phyloP scores from a whole-genome alignment of 2,113 vertebrate genomes.

The Callaeas wilsoni region DNA sequence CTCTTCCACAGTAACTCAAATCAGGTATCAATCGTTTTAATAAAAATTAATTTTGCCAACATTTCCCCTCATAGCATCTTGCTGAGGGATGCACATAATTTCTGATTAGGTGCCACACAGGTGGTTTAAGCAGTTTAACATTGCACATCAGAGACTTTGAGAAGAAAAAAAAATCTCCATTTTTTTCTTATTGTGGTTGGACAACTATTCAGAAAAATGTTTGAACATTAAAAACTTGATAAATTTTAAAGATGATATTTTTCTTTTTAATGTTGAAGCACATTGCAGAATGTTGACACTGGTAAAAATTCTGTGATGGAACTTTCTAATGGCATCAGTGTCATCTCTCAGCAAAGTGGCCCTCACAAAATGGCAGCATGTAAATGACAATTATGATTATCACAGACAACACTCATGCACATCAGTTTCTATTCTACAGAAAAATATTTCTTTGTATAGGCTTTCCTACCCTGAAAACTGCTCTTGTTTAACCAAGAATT shows the following conservation, averaged over 20 bases:
- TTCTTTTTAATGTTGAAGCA: not conserved
- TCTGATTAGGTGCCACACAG: not conserved
- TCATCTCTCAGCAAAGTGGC: not conserved
- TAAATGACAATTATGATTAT: not conserved
- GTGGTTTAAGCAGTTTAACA: not conserved
- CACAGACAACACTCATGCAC: not conserved
- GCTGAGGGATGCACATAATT: not conserved
- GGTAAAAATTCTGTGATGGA: not conserved
- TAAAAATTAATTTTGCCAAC: not conserved
- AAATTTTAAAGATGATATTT: not conserved
- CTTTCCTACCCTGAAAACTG: not conserved
- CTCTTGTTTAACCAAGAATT: not conserved
- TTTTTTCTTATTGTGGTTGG: not conserved
- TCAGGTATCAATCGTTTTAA: not conserved
- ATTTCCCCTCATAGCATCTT: not conserved
- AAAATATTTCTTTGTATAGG: not conserved
- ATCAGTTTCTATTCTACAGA: not conserved
- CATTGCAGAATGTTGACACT: not conserved
- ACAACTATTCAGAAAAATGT: not conserved
- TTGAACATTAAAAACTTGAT: not conserved
- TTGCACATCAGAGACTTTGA: not conserved
- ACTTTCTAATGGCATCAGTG: not conserved
- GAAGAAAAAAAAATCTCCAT: not conserved
- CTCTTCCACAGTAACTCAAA: not conserved
- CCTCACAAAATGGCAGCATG: not conserved